Base-by-base conservation (phyloP, 2,888 invertebrate species). In the Chaetoderma sp. region DNA sequence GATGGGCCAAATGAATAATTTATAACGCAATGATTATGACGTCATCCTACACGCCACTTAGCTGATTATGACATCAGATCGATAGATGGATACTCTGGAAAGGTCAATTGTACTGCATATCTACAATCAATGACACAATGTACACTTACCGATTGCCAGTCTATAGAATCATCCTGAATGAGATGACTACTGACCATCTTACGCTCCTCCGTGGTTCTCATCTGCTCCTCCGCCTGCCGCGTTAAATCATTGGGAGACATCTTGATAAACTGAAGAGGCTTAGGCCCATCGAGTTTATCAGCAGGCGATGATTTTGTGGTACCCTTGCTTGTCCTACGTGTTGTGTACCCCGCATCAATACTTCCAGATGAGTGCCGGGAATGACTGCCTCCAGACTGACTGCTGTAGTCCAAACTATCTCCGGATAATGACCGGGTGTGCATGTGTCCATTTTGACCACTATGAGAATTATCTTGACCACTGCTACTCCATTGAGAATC, bases 201-300 rank as follows among this genome's bases (percentile, higher is more conserved):
- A 39, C 75, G 75, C 54, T 79, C 77, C 33, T 80, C 77, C 4
- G 78, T 77, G 1, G 76, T 68, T 33, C 78, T 72, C 23, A 85
- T 79, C 66, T 81, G 81, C 54, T 81, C 78, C 54, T 77, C 74
- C 0, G 86, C 86, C 33, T 75, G 67, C 61, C 76, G 72, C 3
- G 83, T 80, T 57, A 85, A 62, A 8, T 75, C 73, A 4, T 73
- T 72, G 21, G 79, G 77, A 18, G 72, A 73, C 13, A 66, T 60
- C 68, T 83, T 81, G 42, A 85, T 73, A 72, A 85, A 86, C 77
- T 85, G 84, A 52, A 84, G 71, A 1, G 85, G 83, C 65, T 86
- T 80, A 13, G 68, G 56, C 49, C 72, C 77, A 55, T 82, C 81
- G 52, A 76, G 67, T 68, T 81, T 82, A 70, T 83, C 83, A 0